Evolutionary conservation across 2,888 invertebrate species (phyloP), one percentile per base, ranked within the genome.

Genomic region (Ophion ventricosus): DNA sequence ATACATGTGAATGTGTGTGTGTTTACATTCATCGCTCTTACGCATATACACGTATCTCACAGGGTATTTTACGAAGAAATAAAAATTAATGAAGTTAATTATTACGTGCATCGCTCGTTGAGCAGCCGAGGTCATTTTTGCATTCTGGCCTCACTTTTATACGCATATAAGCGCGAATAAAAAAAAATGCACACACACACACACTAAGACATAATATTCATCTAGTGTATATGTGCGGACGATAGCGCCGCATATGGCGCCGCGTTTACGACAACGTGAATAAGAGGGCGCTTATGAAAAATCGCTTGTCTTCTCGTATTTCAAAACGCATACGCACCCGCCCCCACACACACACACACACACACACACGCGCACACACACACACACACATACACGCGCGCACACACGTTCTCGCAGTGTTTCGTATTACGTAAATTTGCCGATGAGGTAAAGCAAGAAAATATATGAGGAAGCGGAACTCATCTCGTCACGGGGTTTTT

Each of bases 21-120:
- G 63, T 64, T 14, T 79, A 26, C 57, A 66, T 43, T 3, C 20
- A 40, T 56, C 63, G 59, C 49, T 70, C 61, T n/a, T 29, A 56
- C 26, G 49, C 69, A 70, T 49, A 70, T 14, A 73, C 23, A 72
- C 56, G 57, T 49, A 61, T n/a, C 57, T 54, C 20, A 29, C 25
- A 63, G 63, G 66, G 66, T 80, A 86, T 87, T 87, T 87, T 74
- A 82, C 80, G 61, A 59, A 83, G 84, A 87, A 87, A 87, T 87
- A 86, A 87, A 87, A 87, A 87, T 87, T 87, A 87, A 87, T 87
- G 87, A 87, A 84, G 61, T 87, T 87, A 87, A 87, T 87, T 87
- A 86, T 86, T 85, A 85, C 85, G 76, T 84, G 85, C 84, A 85
- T 85, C 86, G 86, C 75, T 86, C 79, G 82, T 75, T 87, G 85